Percentiles rank a stretch among this genome's conserved stretches.
These are phyloP conservation scores for Plebejus anna DNA, from an alignment of 2,888 invertebrate genomes.

Conservation along the genomic window DNA sequence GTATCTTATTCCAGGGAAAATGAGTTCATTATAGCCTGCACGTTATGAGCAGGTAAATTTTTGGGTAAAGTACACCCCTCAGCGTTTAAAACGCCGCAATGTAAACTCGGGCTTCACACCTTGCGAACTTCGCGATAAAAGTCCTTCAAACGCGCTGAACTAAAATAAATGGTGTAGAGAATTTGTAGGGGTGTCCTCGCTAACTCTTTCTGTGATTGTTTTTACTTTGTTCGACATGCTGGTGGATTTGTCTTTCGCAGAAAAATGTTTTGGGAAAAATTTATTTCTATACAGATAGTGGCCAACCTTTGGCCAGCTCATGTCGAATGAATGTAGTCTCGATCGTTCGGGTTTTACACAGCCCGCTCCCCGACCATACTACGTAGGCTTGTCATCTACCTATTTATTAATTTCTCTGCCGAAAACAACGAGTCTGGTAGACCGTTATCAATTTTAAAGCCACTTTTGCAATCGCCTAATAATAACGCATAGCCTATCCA, in stretches of 20 bases:
- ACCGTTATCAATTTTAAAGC: too few species aligned
- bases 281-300: not conserved
- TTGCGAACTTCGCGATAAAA: constrained; percentile 28
- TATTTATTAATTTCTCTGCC: too few species aligned
- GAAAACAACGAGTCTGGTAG: too few species aligned
- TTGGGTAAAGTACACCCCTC: constrained; percentile 52
- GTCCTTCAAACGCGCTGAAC: not conserved
- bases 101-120: constrained; percentile 43
- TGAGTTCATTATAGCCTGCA: constrained; percentile 42
- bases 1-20: constrained; percentile 38
- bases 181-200: not conserved
- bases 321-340: not conserved
- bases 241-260: not conserved
- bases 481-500: too few species aligned
- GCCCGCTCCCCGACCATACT: not conserved
- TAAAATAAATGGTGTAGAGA: not conserved
- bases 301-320: not conserved
- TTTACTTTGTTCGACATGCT: not conserved
- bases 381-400: too few species aligned
- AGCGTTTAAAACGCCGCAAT: constrained; percentile 61
- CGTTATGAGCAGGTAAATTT: constrained; percentile 49
- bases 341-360: not conserved
- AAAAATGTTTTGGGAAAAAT: not conserved
- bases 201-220: constrained; percentile 4
- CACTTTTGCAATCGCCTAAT: too few species aligned